Evolutionary conservation across 2,113 vertebrate species (phyloP).

Genomic region (Ptychochromis oligacanthus): DNA sequence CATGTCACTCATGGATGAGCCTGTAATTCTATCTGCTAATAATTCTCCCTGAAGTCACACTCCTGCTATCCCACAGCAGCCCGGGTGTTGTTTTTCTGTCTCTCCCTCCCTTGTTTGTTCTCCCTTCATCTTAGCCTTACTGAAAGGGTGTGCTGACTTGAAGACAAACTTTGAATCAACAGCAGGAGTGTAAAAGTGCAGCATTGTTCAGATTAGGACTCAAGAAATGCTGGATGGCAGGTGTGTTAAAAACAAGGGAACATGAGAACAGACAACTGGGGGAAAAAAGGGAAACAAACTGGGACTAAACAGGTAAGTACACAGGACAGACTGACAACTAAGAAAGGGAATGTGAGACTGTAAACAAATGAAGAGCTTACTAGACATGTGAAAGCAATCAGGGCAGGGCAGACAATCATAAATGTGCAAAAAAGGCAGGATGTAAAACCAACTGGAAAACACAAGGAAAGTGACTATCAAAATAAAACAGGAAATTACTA

Average conservation of each 20-base stretch:
- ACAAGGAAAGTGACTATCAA: neutral
- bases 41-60: slow-evolving; percentile 57
- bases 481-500: neutral
- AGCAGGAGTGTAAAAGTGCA: neutral
- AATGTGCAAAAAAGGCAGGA: neutral
- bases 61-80: slow-evolving; percentile 14
- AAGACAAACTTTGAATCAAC: slow-evolving; percentile 29
- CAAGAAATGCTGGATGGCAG: neutral
- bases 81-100: neutral
- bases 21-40: slow-evolving; percentile 69
- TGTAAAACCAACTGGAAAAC: neutral
- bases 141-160: neutral
- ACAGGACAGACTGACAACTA: too few relatives aligned
- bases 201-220: neutral
- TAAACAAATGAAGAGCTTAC: neutral
- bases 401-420: neutral
- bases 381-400: neutral
- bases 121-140: slow-evolving; percentile 2
- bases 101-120: slow-evolving; percentile 1
- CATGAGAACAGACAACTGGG: neutral
- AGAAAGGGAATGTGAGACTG: too few relatives aligned
- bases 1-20: slow-evolving; percentile 76
- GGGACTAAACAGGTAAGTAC: too few relatives aligned
- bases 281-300: neutral
- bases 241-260: neutral